A percentile compares a stretch with the other conserved stretches of the same genome.
phyloP scores from a whole-genome alignment of 2,113 vertebrate species.

The Micronycteris hirsuta region DNA sequence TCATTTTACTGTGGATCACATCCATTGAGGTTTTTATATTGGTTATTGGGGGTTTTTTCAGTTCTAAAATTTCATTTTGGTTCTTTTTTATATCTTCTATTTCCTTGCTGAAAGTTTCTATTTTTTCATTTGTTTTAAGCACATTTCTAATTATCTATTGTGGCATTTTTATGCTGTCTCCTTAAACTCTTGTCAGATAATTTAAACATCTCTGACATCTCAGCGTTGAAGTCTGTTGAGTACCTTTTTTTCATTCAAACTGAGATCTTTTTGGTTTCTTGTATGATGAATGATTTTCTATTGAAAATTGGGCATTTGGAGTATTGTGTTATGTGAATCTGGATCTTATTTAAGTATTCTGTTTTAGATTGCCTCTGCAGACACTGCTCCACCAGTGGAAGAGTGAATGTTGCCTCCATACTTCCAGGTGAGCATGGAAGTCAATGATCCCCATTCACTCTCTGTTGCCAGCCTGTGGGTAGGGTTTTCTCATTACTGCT shows the following conservation, averaged over 20 bases:
- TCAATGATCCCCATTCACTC: neutral
- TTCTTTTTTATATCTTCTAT: neutral
- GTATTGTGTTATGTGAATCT: neutral
- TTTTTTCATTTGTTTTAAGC: constrained; percentile 46
- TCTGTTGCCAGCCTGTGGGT: neutral
- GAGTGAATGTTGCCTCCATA: neutral
- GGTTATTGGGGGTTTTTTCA: neutral
- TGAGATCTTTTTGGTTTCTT: no score
- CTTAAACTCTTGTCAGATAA: constrained; percentile 4
- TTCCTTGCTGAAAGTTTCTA: constrained; percentile 1
- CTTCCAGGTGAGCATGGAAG: neutral
- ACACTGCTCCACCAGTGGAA: neutral
- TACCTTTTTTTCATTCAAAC: neutral
- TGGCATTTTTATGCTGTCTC: constrained; percentile 30
- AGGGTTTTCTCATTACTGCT: neutral
- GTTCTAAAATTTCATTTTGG: neutral
- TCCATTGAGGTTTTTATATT: neutral
- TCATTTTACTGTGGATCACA: constrained; percentile 23
- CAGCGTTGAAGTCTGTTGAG: neutral
- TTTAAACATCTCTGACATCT: constrained; percentile 17
- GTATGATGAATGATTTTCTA: neutral
- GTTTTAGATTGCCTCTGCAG: neutral
- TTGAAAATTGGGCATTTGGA: neutral
- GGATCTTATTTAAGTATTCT: neutral
- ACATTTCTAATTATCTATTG: constrained; percentile 15